Conservation (phyloP, 2,888 invertebrate species). For the Plagiodera versicolora region DNA sequence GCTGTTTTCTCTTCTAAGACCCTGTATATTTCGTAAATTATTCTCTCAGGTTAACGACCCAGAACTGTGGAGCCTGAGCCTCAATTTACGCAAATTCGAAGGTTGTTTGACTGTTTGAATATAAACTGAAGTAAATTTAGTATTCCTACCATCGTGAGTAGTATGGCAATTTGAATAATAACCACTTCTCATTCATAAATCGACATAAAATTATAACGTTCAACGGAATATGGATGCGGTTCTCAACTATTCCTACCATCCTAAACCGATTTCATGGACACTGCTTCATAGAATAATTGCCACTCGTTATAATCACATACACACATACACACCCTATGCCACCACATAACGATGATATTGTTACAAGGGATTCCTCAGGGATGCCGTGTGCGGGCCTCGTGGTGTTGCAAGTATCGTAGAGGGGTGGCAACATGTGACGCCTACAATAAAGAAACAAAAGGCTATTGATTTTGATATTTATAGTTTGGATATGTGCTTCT, state of each 20-base stretch:
- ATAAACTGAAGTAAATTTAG: slow-evolving; percentile 8
- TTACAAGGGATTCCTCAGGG: slow-evolving; percentile 25
- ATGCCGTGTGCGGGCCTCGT: slow-evolving; percentile 29
- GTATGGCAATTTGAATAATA: slow-evolving; percentile 36
- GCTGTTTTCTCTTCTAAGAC: neutral
- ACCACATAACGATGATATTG: slow-evolving; percentile 16
- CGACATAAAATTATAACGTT: slow-evolving; percentile 20
- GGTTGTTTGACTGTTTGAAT: slow-evolving; percentile 11
- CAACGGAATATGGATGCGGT: slow-evolving; percentile 17
- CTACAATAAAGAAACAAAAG: slow-evolving; percentile 15
- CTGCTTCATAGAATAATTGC: neutral
- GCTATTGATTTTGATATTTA: slow-evolving; percentile 23
- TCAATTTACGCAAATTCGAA: slow-evolving; percentile 12
- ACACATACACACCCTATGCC: neutral
- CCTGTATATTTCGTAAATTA: neutral
- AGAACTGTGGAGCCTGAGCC: neutral
- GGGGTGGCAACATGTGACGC: slow-evolving; percentile 21
- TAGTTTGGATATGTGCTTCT: slow-evolving; percentile 9
- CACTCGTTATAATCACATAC: neutral
- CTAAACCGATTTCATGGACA: neutral
- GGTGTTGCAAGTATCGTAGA: slow-evolving; percentile 23
- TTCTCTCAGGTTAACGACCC: slow-evolving; percentile 7
- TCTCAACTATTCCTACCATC: neutral
- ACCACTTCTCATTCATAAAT: slow-evolving; percentile 39
- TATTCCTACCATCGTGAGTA: neutral